phyloP scores from a whole-genome alignment of 2,888 invertebrate genomes.

The Zeuzera pyrina region DNA sequence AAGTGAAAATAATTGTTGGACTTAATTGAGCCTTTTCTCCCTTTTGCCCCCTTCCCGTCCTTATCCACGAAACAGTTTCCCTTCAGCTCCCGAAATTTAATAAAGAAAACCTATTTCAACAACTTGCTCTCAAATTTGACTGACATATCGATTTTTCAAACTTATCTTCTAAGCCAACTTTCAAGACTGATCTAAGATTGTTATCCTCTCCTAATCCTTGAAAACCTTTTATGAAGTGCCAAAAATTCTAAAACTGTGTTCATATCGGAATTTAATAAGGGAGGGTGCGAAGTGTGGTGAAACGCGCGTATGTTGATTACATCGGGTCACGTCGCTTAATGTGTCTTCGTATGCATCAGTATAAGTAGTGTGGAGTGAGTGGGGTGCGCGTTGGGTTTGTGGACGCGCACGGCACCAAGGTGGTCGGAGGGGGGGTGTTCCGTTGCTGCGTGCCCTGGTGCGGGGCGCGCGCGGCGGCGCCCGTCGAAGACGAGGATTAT shows the following conservation, averaged over 20 bases:
- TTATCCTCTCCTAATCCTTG: too few relatives aligned
- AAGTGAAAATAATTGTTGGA: too few relatives aligned
- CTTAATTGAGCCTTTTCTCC: too few relatives aligned
- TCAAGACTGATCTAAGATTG: constrained; percentile 50
- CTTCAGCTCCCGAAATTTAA: too few relatives aligned
- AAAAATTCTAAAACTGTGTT: constrained; percentile 8
- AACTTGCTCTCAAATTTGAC: constrained; percentile 25
- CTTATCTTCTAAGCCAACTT: constrained; percentile 42
- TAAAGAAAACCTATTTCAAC: too few relatives aligned
- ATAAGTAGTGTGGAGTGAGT: constrained; percentile 44
- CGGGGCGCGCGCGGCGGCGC: constrained; percentile 80
- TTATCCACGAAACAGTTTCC: too few relatives aligned
- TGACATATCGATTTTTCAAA: constrained; percentile 50
- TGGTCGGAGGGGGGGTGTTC: constrained; percentile 84
- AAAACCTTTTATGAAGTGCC: too few relatives aligned
- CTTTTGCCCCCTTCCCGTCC: too few relatives aligned
- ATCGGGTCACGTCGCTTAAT: constrained; percentile 19
- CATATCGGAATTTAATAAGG: too few relatives aligned
- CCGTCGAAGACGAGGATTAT: constrained; percentile 73
- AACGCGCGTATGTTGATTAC: constrained; percentile 16
- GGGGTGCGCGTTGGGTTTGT: constrained; percentile 60
- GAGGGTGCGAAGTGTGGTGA: constrained; percentile 1
- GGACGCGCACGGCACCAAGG: constrained; percentile 70
- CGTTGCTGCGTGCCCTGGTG: constrained; percentile 89
- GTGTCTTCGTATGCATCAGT: constrained; percentile 12